Evolutionary conservation across 2,113 vertebrate genomes (phyloP).

Genomic region (Cyanoderma ruficeps): DNA sequence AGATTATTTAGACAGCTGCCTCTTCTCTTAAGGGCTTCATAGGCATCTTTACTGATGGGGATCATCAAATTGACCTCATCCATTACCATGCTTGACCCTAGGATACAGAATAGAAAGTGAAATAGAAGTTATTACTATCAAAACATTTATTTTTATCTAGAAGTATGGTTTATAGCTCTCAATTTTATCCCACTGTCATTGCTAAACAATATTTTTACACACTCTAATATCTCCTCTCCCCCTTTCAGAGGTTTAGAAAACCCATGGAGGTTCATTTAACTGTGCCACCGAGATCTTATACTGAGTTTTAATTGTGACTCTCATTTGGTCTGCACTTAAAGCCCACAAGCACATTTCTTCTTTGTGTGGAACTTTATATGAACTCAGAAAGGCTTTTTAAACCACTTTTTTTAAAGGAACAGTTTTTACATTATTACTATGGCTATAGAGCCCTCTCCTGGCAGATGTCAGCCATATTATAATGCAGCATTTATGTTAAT

Average conservation of each 20-base stretch:
- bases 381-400: not conserved
- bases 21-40: slow-evolving; percentile 59
- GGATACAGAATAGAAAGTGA: slow-evolving; percentile 18
- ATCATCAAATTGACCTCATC: slow-evolving; percentile 6
- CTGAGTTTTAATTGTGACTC: not conserved
- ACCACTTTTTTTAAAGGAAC: not conserved
- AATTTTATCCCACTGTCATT: not conserved
- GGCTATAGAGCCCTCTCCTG: not conserved
- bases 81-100: slow-evolving; percentile 17
- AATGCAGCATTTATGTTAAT: not conserved
- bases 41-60: slow-evolving; percentile 38
- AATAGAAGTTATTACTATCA: not conserved
- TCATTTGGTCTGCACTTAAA: not conserved
- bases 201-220: not conserved
- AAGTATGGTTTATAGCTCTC: not conserved
- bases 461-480: not conserved
- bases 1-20: slow-evolving; percentile 43
- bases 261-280: not conserved
- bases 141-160: not conserved
- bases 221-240: not conserved
- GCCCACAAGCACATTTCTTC: not conserved
- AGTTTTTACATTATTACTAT: not conserved
- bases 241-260: not conserved
- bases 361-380: not conserved
- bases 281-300: not conserved